Evolutionary conservation across 2,113 vertebrate genomes (phyloP), one percentile per base, ranked within the genome.

Genomic region (Ciconia boyciana): DNA sequence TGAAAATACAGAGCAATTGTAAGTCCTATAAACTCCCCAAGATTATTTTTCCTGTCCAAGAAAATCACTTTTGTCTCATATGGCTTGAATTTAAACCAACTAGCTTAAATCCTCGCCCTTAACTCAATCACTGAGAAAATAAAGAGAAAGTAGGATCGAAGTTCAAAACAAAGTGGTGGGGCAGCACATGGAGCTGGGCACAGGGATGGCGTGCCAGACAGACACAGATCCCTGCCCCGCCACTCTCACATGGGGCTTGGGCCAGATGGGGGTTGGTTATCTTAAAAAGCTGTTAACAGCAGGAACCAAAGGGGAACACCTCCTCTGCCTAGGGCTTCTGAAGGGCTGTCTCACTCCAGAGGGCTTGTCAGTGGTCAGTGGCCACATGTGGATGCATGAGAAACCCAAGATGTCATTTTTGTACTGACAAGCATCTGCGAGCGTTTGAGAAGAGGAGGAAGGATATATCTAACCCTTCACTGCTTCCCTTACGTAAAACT

Each of bases 31-130:
- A 96, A 97, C 93, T 96, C 87, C 82, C 52, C 62, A 88, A 94
- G 91, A 96, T 95, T 87, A 94, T 95, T 93, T 97, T 95, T 90
- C 84, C 84, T 93, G 93, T 96, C 95, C 87, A 93, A 95, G 89
- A 96, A 97, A 97, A 97, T 96, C 94, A 97, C 84, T 95, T 94
- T 91, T 94, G 93, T 96, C 96, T 95, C 93, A 94, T 95, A 96
- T 96, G 96, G 87, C 91, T 96, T 97, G 95, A 96, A 94, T 97
- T 97, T 95, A 97, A 96, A 94, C 78, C 94, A 95, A 89, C 94
- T 62, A 95, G 78, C 87, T 97, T 89, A 91, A 95, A 95, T 96
- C 89, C 91, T 93, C 3, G 0, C 62, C 76, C 91, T 92, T 95
- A 94, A 88, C 58, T 94, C 76, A 87, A 81, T 93, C 93, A 93